Conservation (phyloP, 1,140 invertebrate species). For the Phocides pigmalion region DNA sequence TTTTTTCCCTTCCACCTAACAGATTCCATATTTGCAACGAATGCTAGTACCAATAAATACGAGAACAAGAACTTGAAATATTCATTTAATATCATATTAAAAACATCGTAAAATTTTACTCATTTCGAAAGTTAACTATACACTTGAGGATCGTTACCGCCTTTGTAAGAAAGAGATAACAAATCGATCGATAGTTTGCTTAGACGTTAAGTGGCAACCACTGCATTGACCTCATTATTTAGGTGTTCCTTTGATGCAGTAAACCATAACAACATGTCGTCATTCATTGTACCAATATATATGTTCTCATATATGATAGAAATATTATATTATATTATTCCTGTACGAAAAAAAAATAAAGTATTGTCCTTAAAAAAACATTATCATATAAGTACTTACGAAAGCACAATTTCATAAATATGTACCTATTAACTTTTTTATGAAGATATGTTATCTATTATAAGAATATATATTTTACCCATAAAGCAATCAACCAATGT, state of each 20-base stretch:
- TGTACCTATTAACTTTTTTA: too few relatives aligned
- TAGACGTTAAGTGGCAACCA: constrained; percentile 80
- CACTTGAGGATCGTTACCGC: constrained; percentile 59
- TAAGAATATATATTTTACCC: too few relatives aligned
- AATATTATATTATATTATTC: too few relatives aligned
- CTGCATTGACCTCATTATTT: constrained; percentile 82
- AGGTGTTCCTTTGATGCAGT: constrained; percentile 71
- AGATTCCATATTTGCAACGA: background rate
- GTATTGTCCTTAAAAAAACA: too few relatives aligned
- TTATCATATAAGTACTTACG: too few relatives aligned
- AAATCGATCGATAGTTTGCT: constrained; percentile 81
- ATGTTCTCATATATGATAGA: too few relatives aligned
- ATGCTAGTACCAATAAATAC: constrained; percentile 1
- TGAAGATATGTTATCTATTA: too few relatives aligned
- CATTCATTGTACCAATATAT: background rate
- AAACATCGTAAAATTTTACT: constrained; percentile 32
- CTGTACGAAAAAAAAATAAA: too few relatives aligned
- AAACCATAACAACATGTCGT: constrained; percentile 22
- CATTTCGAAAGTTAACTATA: constrained; percentile 44
- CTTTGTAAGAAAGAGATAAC: constrained; percentile 77
- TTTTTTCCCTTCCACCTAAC: background rate
- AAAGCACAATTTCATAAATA: too few relatives aligned
- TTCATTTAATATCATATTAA: constrained; percentile 21
- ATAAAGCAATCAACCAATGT: too few relatives aligned
- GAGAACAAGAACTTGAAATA: background rate